phyloP scores from a whole-genome alignment of 92 coral and sea anemone genomes.

The Meandrina meandrites region DNA sequence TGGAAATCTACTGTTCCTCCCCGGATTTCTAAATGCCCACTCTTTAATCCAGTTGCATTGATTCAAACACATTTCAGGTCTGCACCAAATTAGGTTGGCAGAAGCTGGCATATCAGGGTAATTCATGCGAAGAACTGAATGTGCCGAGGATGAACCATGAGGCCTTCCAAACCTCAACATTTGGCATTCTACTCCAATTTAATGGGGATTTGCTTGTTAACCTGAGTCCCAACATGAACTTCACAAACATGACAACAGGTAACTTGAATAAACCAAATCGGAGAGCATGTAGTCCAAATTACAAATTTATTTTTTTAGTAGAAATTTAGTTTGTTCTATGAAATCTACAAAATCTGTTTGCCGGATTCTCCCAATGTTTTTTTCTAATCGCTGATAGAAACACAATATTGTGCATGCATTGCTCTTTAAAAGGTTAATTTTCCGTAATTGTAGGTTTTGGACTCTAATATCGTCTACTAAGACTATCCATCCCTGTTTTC shows the following conservation, averaged over 20 bases:
- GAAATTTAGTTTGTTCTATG: too few relatives aligned
- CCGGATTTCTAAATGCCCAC: too few relatives aligned
- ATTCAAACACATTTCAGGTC: slow-evolving; percentile 35
- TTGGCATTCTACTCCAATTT: slow-evolving; percentile 78
- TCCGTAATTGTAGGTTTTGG: too few relatives aligned
- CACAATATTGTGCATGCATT: too few relatives aligned
- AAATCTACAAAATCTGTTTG: too few relatives aligned
- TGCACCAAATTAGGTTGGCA: slow-evolving; percentile 81
- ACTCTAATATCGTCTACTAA: too few relatives aligned
- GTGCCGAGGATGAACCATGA: slow-evolving; percentile 68
- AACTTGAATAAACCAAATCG: neutral
- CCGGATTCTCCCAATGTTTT: too few relatives aligned
- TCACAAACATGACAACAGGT: slow-evolving; percentile 73
- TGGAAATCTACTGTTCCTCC: neutral
- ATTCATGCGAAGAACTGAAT: slow-evolving; percentile 33
- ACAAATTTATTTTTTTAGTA: too few relatives aligned
- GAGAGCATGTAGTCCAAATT: too few relatives aligned
- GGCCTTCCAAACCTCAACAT: slow-evolving; percentile 57
- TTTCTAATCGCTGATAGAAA: too few relatives aligned
- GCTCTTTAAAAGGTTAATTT: too few relatives aligned
- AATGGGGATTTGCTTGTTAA: slow-evolving; percentile 56
- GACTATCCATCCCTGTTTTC: too few relatives aligned
- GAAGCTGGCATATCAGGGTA: slow-evolving; percentile 45
- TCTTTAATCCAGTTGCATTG: neutral
- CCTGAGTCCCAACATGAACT: slow-evolving; percentile 33